Evolutionary conservation across 1,140 invertebrate species (phyloP), one percentile per base, ranked within the genome.

Genomic region (Lysiphlebus fabarum): DNA sequence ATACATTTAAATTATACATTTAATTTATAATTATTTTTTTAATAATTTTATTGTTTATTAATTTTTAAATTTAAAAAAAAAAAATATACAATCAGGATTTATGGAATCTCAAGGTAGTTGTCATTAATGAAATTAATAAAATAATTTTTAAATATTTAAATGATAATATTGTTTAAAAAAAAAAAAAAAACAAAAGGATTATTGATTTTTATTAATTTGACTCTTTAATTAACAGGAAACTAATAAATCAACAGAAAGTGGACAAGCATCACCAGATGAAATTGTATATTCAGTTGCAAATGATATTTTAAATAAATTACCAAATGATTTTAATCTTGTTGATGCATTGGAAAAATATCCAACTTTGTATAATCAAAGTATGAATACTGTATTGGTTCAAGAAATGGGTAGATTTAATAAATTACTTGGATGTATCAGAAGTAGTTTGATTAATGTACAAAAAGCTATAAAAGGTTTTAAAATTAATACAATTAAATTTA

Each of bases 321-420:
- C 93, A 0, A 69, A 80, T 59, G 82, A 90, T 76, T 90, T 87
- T 79, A 83, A 92, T 79, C 73, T 90, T 38, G 78, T 88, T 68
- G 71, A 80, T 38, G 81, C 88, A 53, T 71, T 87, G 73, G 73
- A 83, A 72, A 86, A 89, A 79, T 92, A 92, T 82, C 87, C 93
- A 36, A 90, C 90, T 37, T 79, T 82, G 36, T 87, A 96, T 77
- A 82, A 87, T 73, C 90, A 94, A 75, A 92, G 90, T 61, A 92
- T 95, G 90, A 94, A 94, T 70, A 94, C 92, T 7, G 93, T 96
- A 4, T 79, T 96, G 37, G 90, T 96, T 1, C 95, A 98, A 81
- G 94, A 96, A 82, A 95, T 95, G 86, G 90, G 86, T 7, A 76
- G 93, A 53, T 98, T 94, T 65, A 96, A 96, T 67, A 87, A 85